A percentile compares a stretch with the other conserved stretches of the same genome.
These are phyloP conservation scores for Apotomis capreana DNA, from an alignment of 2,888 invertebrate genomes.

Conservation along the genomic window DNA sequence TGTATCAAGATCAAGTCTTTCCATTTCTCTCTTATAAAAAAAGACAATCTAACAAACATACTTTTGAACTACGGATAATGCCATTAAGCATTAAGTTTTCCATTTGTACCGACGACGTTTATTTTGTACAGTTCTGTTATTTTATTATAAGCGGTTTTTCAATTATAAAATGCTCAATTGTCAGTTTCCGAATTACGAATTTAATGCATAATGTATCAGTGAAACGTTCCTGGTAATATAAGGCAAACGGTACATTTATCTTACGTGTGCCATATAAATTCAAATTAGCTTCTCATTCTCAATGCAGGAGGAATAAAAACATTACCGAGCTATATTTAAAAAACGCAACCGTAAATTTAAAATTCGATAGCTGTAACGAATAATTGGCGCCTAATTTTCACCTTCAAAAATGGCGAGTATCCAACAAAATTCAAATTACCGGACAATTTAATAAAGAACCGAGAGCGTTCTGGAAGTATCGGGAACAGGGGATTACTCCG, in stretches of 20 bases:
- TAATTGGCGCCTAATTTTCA: conserved; percentile 24
- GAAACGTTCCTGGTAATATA: neutral
- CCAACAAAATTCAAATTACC: conserved; percentile 44
- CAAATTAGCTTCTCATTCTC: conserved; percentile 21
- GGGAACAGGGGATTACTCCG: conserved; percentile 24
- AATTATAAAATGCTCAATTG: too few relatives aligned
- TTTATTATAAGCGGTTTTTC: too few relatives aligned
- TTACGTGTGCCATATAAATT: conserved; percentile 21
- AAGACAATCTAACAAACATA: too few relatives aligned
- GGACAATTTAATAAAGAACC: conserved; percentile 47
- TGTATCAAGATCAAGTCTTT: too few relatives aligned
- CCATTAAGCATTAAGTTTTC: too few relatives aligned
- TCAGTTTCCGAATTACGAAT: too few relatives aligned
- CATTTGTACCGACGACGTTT: too few relatives aligned
- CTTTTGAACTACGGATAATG: too few relatives aligned
- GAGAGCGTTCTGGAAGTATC: conserved; percentile 46
- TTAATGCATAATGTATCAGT: too few relatives aligned
- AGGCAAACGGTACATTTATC: neutral
- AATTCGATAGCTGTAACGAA: conserved; percentile 17
- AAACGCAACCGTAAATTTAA: conserved; percentile 15
- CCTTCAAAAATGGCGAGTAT: conserved; percentile 27
- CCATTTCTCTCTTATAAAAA: too few relatives aligned
- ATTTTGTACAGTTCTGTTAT: too few relatives aligned
- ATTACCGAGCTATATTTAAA: conserved; percentile 15
- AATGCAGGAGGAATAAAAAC: conserved; percentile 23